Evolutionary conservation across 37 sponge, comb jelly and placozoan genomes (phyloP), one percentile per base, ranked within the genome.

Genomic region (Oopsacas minuta): DNA sequence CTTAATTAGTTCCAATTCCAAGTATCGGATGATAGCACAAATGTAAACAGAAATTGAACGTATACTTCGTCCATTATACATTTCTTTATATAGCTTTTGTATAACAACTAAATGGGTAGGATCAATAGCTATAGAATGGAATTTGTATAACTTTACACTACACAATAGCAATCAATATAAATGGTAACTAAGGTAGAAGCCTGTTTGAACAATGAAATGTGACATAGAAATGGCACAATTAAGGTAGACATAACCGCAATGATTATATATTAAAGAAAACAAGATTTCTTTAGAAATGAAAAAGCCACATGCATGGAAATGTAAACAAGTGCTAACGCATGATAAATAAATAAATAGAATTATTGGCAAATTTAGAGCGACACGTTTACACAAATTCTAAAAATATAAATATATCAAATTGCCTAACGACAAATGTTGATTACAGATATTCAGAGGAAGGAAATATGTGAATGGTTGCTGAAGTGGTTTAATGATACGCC

Each of bases 1-100:
- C 75, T 61, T 61, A 42, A 15, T 61, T 20, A 61, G 75, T 61
- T 61, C 75, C 75, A 61, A 61, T 61, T 61, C 75, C 75, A 46
- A 61, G 75, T 25, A 61, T 20, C 7, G 5, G 75, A 3, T 61
- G 75, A 61, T 61, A 61, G 75, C 30, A 10, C 22, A n/a, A 61
- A 32, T 61, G 30, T 61, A 61, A 61, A 20, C 5, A 10, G 22
- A 12, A 25, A 61, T 34, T 61, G 75, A 61, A 61, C 22, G 75
- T 61, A 25, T 61, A 61, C 5, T 61, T 25, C 75, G 28, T 32
- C 28, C 28, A 32, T 61, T 34, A 61, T 32, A 25, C 28, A 32
- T 25, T 61, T n/a, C 32, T 61, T 25, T 61, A 61, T 61, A 61
- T 61, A 61, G 75, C 75, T 32, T 42, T 42, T 42, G 49, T 42